Base-by-base conservation (phyloP, 2,113 vertebrate genomes). In the Eretmochelys imbricata region DNA sequence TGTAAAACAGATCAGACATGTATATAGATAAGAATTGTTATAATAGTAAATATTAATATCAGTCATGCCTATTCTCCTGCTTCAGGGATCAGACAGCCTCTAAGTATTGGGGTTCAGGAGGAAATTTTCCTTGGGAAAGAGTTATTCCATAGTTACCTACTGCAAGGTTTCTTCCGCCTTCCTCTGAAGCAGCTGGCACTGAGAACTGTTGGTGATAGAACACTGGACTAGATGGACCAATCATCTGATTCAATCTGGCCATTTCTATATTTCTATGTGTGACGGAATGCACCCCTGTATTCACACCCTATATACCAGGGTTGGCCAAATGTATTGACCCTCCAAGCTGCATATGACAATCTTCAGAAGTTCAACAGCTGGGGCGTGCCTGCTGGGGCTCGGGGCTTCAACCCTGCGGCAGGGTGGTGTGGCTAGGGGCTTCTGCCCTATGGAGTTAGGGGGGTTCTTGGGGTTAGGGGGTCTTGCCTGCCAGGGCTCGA, bases 171-270 rank as follows among this genome's bases (percentile, higher is more conserved):
- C 9, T 72, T 22, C n/a, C n/a, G 38, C 65, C 35, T 72, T 54
- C 6, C 3, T 80, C 80, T 76, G 49, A 53, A 80, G 29, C 31
- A 87, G 7, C 8, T 16, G 7, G 11, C 19, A 54, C 79, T 50
- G 59, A 2, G 2, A 85, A 42, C 16, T 1, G 1, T 10, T 92
- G 54, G 9, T 82, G 27, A 85, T 29, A 35, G 27, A 83, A 38
- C 10, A 85, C 27, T 29, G 75, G 53, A 57, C 35, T 88, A 49
- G 8, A 53, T 84, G 38, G 62, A 62, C 24, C 35, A 83, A 4
- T 1, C 10, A 9, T 69, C 35, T 82, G 84, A 35, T 4, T 6
- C 69, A n/a, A 6, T 20, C 14, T 0, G 35, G 9, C 11, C n/a
- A 38, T 10, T 82, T 10, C 22, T 76, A 0, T 25, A 8, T 72